A percentile compares a stretch with the other conserved stretches of the same genome.
These are phyloP conservation scores for Gavialis gangeticus DNA, from an alignment of 2,113 vertebrate species.

Conservation along the genomic window DNA sequence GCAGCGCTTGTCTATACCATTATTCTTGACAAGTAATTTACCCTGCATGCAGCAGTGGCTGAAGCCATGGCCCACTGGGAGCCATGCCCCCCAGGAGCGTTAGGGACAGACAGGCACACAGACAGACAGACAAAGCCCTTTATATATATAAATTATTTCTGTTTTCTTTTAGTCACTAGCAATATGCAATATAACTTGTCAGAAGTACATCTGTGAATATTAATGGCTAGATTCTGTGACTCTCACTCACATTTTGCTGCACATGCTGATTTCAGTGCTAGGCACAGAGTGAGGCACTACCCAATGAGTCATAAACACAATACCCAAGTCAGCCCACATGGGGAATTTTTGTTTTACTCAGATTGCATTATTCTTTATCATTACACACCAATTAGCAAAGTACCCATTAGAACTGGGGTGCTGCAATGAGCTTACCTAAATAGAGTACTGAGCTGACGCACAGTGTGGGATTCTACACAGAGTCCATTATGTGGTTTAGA, in stretches of 20 bases:
- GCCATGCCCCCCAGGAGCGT: no score
- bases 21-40: no score
- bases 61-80: no score
- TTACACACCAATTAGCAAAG: neutral
- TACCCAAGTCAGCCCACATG: neutral
- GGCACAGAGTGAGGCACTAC: neutral
- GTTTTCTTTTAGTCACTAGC: neutral
- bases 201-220: neutral
- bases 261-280: neutral
- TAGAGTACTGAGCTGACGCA: neutral
- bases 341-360: neutral
- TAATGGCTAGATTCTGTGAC: neutral
- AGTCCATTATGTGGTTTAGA: neutral
- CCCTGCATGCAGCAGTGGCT: no score
- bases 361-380: neutral
- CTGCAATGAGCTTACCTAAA: neutral
- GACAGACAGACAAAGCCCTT: no score
- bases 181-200: neutral
- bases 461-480: neutral
- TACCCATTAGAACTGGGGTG: neutral
- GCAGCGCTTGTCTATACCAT: no score
- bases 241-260: neutral
- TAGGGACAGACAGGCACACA: no score
- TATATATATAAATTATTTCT: neutral
- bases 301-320: neutral